Evolutionary conservation across 2,113 vertebrate species (phyloP), one percentile per base, ranked within the genome.

Genomic region (Dipodomys stephensi): DNA sequence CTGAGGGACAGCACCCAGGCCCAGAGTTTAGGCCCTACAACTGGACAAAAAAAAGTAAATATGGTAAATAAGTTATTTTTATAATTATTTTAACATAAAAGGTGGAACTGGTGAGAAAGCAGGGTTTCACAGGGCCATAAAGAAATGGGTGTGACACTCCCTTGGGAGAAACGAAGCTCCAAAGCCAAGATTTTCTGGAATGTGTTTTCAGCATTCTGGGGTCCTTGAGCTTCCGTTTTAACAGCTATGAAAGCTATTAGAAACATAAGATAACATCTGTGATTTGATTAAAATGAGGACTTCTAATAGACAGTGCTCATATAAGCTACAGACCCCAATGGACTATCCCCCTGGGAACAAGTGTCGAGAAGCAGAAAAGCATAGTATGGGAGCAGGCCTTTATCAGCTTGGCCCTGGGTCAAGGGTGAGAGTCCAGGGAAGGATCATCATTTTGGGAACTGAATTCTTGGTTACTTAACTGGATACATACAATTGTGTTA

Each of bases 61-160:
- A 39, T 39, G 39, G 39, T 39, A 39, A 39, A 39, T 39, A 39
- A 39, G 15, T 91, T 81, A 73, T 46, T 53, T 80, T 72, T 7
- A 12, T 22, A 57, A 81, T n/a, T 57, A 83, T 88, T 87, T 82
- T 57, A 64, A 83, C 91, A 74, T 84, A 91, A 46, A 76, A 11
- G 28, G 64, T 32, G 32, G 32, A 79, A 30, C 32, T 85, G 22
- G 30, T 77, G 83, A 94, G 49, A 89, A 93, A 94, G 35, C 62
- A 83, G 68, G 27, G 19, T 73, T 81, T 91, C 64, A 73, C 0
- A 32, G n/a, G 23, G 4, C 65, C 27, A 23, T 25, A 57, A 83
- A 89, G 71, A 83, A 91, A 86, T 4, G 28, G 62, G 67, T 83
- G 11, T 71, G 15, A 87, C 22, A n/a, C 39, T 28, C 67, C 20